phyloP scores from a whole-genome alignment of 2,113 vertebrate species.

The Caloenas nicobarica region DNA sequence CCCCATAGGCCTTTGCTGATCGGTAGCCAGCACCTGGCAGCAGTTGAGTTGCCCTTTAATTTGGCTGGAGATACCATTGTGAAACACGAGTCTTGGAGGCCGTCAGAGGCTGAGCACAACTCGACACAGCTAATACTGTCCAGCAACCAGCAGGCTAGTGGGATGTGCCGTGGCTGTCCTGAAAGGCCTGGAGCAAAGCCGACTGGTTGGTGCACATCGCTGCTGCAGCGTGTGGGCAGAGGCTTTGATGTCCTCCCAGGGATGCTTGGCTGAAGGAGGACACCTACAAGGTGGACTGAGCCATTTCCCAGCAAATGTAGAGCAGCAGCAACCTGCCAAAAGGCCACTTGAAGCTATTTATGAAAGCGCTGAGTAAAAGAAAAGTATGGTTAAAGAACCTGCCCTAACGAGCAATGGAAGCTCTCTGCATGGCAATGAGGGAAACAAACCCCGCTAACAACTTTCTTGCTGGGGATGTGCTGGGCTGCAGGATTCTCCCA shows the following conservation, averaged over 20 bases:
- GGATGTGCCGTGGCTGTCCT: neutral
- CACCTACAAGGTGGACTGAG: neutral
- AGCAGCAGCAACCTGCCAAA: neutral
- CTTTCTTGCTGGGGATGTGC: neutral
- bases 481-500: fast-evolving
- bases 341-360: neutral
- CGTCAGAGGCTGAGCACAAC: neutral
- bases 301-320: neutral
- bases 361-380: neutral
- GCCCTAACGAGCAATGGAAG: neutral
- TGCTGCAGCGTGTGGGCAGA: fast-evolving
- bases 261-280: neutral
- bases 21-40: neutral
- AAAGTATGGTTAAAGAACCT: neutral
- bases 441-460: neutral
- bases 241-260: neutral
- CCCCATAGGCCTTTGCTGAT: neutral
- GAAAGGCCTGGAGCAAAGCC: neutral
- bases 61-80: neutral
- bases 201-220: fast-evolving
- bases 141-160: neutral
- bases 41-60: neutral
- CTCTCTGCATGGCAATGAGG: fast-evolving
- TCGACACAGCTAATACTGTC: neutral
- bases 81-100: neutral